A percentile compares a stretch with the other conserved stretches of the same genome.
Conservation (phyloP, 2,888 invertebrate species). For the Chaetogeoica ovagalla region DNA sequence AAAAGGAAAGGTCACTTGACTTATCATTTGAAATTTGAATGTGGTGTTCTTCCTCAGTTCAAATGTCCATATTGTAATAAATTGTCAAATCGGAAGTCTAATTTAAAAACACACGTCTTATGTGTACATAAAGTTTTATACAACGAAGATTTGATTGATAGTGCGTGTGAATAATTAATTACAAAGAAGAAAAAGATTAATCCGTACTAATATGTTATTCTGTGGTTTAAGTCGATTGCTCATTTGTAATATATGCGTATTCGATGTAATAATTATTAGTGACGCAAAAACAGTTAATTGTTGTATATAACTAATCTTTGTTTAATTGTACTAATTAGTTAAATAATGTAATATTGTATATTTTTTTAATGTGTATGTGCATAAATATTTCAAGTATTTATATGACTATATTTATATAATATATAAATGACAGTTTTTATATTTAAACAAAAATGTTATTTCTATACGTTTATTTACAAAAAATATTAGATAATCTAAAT, state of each 20-base stretch:
- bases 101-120: constrained; percentile 64
- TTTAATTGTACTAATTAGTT: neutral
- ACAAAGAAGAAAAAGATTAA: neutral
- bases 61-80: constrained; percentile 47
- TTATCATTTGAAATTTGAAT: constrained; percentile 58
- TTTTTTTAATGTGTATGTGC: neutral
- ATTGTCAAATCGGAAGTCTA: constrained; percentile 59
- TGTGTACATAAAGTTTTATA: constrained; percentile 60
- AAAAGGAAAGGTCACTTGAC: constrained; percentile 40
- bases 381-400: neutral
- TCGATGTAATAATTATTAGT: too few relatives aligned
- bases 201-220: neutral
- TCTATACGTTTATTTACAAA: neutral
- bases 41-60: constrained; percentile 47
- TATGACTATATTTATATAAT: too few relatives aligned
- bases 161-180: neutral
- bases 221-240: neutral
- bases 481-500: neutral
- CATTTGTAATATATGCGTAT: too few relatives aligned
- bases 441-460: neutral
- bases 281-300: too few relatives aligned
- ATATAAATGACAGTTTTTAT: neutral
- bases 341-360: too few relatives aligned
- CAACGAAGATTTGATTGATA: neutral
- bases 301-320: too few relatives aligned